These are phyloP conservation scores for Nasonia giraulti DNA, from an alignment of 1,140 invertebrate genomes.

Conservation along the genomic window DNA sequence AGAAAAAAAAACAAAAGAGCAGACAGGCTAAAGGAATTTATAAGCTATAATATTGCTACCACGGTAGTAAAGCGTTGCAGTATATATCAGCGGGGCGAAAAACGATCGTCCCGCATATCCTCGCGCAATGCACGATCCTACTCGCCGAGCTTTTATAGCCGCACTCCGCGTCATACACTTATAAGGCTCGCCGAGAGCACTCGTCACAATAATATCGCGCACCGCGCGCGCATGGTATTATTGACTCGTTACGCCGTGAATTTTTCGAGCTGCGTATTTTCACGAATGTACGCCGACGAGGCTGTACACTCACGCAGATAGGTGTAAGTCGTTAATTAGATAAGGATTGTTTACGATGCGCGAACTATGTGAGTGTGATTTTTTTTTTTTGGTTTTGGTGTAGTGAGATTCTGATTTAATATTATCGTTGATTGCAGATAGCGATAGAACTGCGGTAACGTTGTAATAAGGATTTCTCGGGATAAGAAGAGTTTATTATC, in stretches of 20 bases:
- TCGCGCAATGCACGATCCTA: constrained; percentile 19
- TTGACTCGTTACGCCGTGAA: constrained; percentile 35
- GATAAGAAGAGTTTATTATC: constrained; percentile 8
- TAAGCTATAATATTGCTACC: constrained; percentile 70
- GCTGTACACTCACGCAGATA: background rate
- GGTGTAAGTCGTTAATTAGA: constrained; percentile 39
- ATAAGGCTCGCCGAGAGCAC: constrained; percentile 27
- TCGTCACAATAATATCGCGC: constrained; percentile 46
- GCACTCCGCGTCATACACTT: constrained; percentile 28
- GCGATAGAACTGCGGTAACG: background rate
- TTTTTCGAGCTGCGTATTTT: background rate
- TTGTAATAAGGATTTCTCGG: constrained; percentile 21
- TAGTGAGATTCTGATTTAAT: constrained; percentile 19
- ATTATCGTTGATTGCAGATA: constrained; percentile 38
- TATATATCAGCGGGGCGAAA: constrained; percentile 63
- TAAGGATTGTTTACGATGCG: constrained; percentile 49
- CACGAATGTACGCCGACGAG: background rate
- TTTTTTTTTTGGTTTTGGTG: background rate
- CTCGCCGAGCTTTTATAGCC: constrained; percentile 63
- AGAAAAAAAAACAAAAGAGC: constrained; percentile 49
- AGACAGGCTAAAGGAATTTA: constrained; percentile 64
- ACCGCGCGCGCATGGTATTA: background rate
- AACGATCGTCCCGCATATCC: constrained; percentile 57
- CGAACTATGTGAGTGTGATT: background rate
- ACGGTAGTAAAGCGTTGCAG: constrained; percentile 67